Conservation (phyloP, 2,113 vertebrate species). For the Otus sunia region DNA sequence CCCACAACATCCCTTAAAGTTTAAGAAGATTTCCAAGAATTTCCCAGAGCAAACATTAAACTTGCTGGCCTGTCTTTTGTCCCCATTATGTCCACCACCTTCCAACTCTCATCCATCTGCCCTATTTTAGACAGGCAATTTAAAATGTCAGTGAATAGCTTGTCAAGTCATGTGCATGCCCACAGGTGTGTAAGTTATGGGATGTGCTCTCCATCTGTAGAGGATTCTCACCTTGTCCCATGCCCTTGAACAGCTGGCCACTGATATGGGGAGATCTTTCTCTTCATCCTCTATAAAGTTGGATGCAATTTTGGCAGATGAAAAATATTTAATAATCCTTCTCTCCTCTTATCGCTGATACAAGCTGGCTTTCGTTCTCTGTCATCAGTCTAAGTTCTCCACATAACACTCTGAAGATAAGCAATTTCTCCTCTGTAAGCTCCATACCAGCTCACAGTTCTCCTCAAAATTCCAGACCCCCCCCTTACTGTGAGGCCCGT, state of each 20-base stretch:
- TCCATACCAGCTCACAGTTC: neutral
- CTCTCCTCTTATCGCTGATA: neutral
- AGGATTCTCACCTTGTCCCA: neutral
- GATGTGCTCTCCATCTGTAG: neutral
- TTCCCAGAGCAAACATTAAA: slow-evolving; percentile 49
- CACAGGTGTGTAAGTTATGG: neutral
- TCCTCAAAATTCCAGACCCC: neutral
- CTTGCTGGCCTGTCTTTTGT: neutral
- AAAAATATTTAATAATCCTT: neutral
- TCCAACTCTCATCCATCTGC: neutral
- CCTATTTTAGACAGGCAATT: neutral
- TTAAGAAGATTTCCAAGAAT: slow-evolving; percentile 38
- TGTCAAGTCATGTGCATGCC: neutral
- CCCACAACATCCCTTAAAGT: slow-evolving; percentile 43
- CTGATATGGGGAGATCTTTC: neutral
- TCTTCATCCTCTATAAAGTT: neutral
- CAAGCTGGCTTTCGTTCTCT: neutral
- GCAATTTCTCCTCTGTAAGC: neutral
- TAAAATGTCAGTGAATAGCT: neutral
- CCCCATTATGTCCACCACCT: neutral
- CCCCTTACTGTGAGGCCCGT: neutral
- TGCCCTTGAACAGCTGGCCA: neutral
- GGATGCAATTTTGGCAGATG: neutral
- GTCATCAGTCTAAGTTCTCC: neutral
- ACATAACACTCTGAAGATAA: neutral